Conservation (phyloP, 1,140 invertebrate genomes). For the Drosophila virilis region DNA sequence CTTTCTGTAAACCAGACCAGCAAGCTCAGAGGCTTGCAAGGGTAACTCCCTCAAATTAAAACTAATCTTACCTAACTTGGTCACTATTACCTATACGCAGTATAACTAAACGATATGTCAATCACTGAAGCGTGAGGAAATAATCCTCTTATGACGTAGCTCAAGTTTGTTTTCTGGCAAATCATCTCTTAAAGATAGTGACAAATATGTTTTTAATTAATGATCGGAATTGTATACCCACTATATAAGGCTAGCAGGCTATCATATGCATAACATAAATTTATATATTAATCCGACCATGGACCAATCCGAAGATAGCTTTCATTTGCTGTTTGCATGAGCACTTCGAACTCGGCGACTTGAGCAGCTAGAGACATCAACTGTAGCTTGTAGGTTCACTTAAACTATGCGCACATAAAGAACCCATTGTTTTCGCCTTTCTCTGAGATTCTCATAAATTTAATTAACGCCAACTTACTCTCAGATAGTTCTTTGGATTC, state of each 20-base stretch:
- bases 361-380: too few relatives aligned
- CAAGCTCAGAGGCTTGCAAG: not conserved
- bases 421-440: not conserved
- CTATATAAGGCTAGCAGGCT: not conserved
- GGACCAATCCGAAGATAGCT: too few relatives aligned
- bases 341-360: too few relatives aligned
- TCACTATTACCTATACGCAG: not conserved
- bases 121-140: not conserved
- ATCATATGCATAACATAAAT: too few relatives aligned
- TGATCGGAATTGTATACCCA: not conserved
- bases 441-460: not conserved
- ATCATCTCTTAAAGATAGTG: slow-evolving; percentile 2
- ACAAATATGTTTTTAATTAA: slow-evolving; percentile 18
- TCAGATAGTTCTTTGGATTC: not conserved
- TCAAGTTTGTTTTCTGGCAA: slow-evolving; percentile 5
- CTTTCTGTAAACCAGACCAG: too few relatives aligned
- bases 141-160: slow-evolving; percentile 1
- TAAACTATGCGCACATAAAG: too few relatives aligned
- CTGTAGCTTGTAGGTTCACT: too few relatives aligned
- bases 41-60: not conserved
- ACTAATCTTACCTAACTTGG: not conserved
- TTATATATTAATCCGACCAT: too few relatives aligned
- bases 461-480: not conserved
- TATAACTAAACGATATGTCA: not conserved
- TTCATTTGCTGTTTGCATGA: too few relatives aligned